Base-by-base conservation (phyloP, 2,888 invertebrate genomes). In the Tenodera sinensis region DNA sequence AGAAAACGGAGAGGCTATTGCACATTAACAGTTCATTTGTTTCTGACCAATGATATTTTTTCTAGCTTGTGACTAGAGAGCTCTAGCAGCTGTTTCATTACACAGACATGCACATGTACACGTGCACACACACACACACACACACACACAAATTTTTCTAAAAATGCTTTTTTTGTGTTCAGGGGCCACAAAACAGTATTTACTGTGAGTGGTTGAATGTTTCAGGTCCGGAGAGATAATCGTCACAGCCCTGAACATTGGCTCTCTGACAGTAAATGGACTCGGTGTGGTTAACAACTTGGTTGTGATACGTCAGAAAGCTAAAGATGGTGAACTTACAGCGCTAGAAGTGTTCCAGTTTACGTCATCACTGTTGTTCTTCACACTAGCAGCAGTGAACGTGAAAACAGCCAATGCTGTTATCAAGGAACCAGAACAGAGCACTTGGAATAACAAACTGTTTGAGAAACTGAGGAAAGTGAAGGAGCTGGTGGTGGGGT, bases 291-390 rank as follows among this genome's bases (percentile, higher is more conserved):
- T 88, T 4, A 88, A 90, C 28, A 84, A 30, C 28, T 83, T 88
- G 28, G 28, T 87, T n/a, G 25, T 27, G 9, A 25, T 90, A 28
- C 34, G n/a, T 6, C 83, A 90, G 30, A 89, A 89, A 84, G 28
- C 28, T 7, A 71, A 85, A 15, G 47, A 47, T 0, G 85, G 84
- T 14, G 84, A 84, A 27, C 47, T 90, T n/a, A 90, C 87, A n/a
- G 9, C 47, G 0, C 85, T 90, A 14, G 90, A 90, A n/a, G 83
- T 89, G 6, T 90, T 90, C 87, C 90, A 90, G 87, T 90, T 90
- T n/a, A 71, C 89, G 7, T 88, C 90, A 9, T 90, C 90, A 9
- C 20, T 90, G 9, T 47, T 90, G 7, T 90, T 90, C 88, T 89
- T 90, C 83, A 89, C 89, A 3, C 87, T 89, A 28, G 83, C 90